These are phyloP conservation scores for Xestobium rufovillosum DNA, from an alignment of 2,888 invertebrate species.

Conservation along the genomic window DNA sequence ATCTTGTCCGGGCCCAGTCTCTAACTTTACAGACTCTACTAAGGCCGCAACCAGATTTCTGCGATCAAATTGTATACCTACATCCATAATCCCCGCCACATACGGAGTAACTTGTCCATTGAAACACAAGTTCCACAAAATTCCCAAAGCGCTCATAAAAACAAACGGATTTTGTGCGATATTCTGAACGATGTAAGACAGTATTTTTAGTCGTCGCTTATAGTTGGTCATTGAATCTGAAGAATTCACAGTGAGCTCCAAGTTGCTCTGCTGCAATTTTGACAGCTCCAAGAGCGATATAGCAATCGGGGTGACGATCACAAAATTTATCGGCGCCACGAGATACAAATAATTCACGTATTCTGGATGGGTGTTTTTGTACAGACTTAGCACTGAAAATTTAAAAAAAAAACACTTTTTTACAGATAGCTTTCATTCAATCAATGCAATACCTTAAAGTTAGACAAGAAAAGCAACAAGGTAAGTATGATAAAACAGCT, in stretches of 20 bases:
- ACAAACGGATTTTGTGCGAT: conserved; percentile 83
- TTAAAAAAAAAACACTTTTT: no score
- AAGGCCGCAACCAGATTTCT: no score
- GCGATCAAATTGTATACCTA: no score
- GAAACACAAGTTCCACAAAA: conserved; percentile 75
- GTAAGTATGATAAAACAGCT: no score
- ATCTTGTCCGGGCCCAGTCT: no score
- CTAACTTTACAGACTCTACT: no score
- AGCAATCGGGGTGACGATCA: conserved; percentile 86
- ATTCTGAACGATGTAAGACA: conserved; percentile 51
- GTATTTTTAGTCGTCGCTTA: conserved; percentile 35
- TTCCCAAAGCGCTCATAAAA: conserved; percentile 87
- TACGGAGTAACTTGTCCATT: conserved; percentile 69
- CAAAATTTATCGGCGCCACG: conserved; percentile 89
- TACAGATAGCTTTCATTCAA: no score
- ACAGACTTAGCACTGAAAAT: conserved; percentile 79
- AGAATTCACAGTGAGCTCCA: conserved; percentile 26
- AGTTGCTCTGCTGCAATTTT: conserved; percentile 37
- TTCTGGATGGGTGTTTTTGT: conserved; percentile 77
- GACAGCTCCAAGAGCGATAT: conserved; percentile 81
- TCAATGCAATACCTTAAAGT: no score
- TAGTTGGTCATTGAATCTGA: conserved; percentile 26
- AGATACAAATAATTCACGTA: conserved; percentile 86
- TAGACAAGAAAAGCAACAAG: no score
- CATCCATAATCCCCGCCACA: conserved; percentile 67